phyloP scores from a whole-genome alignment of 2,113 vertebrate genomes.

The Apus apus region DNA sequence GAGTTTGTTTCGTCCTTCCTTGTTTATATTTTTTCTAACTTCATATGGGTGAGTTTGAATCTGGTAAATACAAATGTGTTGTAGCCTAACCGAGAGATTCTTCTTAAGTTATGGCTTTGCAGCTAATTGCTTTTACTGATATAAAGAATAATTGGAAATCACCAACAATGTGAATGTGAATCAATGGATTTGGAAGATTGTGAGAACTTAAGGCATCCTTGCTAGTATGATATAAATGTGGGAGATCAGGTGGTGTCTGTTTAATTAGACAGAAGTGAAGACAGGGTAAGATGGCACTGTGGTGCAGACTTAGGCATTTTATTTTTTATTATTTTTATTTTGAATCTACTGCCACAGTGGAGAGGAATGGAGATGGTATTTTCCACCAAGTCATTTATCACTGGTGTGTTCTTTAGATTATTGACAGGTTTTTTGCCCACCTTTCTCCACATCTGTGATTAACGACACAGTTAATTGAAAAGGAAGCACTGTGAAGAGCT shows the following conservation, averaged over 20 bases:
- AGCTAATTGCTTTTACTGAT: not conserved
- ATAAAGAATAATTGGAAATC: not conserved
- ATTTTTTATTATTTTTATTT: not conserved
- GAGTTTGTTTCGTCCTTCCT: not conserved
- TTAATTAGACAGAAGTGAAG: not conserved
- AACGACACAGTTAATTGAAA: not conserved
- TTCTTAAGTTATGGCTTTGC: not conserved
- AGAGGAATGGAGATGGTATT: not conserved
- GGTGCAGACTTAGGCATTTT: not conserved
- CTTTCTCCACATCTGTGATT: not conserved
- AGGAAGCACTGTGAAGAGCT: not conserved
- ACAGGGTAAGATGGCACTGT: not conserved
- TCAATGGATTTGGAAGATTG: not conserved
- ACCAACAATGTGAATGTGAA: not conserved
- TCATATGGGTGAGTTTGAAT: not conserved
- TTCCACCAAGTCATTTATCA: not conserved
- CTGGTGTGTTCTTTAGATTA: not conserved
- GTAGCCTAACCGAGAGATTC: not conserved
- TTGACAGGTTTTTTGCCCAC: not conserved
- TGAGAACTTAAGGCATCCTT: not conserved
- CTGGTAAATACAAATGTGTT: not conserved
- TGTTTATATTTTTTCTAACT: not conserved
- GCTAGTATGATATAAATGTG: not conserved
- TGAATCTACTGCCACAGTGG: not conserved
- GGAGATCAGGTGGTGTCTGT: not conserved